Conservation (phyloP, 2,113 vertebrate species). For the Solea senegalensis region DNA sequence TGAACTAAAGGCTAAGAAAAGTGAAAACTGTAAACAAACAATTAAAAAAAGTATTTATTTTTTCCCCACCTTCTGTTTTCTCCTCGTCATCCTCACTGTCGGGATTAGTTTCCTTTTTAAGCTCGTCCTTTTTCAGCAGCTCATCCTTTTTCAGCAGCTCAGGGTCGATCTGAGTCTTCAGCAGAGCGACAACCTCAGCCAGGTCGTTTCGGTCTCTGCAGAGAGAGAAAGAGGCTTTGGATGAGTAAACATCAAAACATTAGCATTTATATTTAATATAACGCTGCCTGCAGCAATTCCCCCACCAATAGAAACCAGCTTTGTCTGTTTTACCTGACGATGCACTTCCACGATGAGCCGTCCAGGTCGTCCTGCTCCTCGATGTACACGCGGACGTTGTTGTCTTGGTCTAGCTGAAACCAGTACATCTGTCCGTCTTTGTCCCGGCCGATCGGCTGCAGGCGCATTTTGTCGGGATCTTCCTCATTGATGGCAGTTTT, state of each 20-base stretch:
- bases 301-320: not conserved
- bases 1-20: not conserved
- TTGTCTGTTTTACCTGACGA: conserved; percentile 86
- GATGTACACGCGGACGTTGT: conserved; percentile 94
- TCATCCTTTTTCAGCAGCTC: conserved; percentile 83
- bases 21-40: not conserved
- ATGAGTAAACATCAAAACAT: too few relatives aligned
- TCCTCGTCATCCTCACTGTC: conserved; percentile 80
- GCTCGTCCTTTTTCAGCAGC: conserved; percentile 78
- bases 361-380: conserved; percentile 98
- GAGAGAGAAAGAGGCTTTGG: conserved; percentile 1
- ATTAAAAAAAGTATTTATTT: not conserved
- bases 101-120: conserved; percentile 80
- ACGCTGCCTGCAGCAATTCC: not conserved
- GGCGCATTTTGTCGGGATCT: conserved; percentile 94
- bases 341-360: conserved; percentile 94
- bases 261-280: not conserved
- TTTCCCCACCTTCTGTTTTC: conserved; percentile 19
- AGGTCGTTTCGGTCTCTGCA: conserved; percentile 91
- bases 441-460: conserved; percentile 95
- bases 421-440: conserved; percentile 98
- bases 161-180: conserved; percentile 98
- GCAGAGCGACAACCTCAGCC: conserved; percentile 90
- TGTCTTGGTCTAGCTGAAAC: conserved; percentile 95
- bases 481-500: conserved; percentile 97